A percentile compares a stretch with the other conserved stretches of the same genome.
Evolutionary conservation across 2,888 invertebrate genomes (phyloP).

Genomic region (Liopterus haemorrhoidalis): DNA sequence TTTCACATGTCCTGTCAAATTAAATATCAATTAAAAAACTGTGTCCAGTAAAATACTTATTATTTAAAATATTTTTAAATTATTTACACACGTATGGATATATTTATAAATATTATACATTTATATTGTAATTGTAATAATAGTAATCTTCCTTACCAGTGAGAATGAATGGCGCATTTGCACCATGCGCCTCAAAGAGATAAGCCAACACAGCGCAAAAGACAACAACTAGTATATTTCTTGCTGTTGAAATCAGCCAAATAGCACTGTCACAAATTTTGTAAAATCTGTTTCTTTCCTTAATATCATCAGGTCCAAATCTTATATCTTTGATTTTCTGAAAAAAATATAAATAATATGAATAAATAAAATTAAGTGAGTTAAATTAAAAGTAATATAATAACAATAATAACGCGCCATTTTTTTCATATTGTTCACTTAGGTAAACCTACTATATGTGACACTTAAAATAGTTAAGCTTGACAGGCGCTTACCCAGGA

Average conservation of each 20-base stretch:
- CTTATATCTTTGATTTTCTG: slow-evolving; percentile 69
- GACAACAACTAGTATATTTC: slow-evolving; percentile 72
- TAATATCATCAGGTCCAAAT: slow-evolving; percentile 45
- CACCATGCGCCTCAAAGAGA: slow-evolving; percentile 54
- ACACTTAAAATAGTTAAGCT: no score
- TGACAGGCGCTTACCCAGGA: no score
- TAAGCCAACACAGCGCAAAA: slow-evolving; percentile 62
- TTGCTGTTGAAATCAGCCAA: slow-evolving; percentile 67
- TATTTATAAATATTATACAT: not conserved
- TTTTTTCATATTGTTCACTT: slow-evolving; percentile 1
- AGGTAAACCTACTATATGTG: no score
- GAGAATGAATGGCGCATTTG: slow-evolving; percentile 56
- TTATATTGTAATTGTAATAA: not conserved
- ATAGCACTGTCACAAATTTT: slow-evolving; percentile 51
- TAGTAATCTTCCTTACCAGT: slow-evolving; percentile 48
- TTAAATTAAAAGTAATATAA: not conserved
- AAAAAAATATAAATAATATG: slow-evolving; percentile 31
- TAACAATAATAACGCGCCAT: not conserved
- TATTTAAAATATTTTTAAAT: slow-evolving; percentile 1
- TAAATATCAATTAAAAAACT: slow-evolving; percentile 4
- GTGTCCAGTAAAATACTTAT: not conserved
- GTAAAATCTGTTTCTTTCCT: slow-evolving; percentile 46
- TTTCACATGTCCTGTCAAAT: slow-evolving; percentile 58
- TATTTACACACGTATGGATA: not conserved
- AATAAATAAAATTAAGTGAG: not conserved